Evolutionary conservation across 2,113 vertebrate species (phyloP).

Genomic region (Tupaia chinensis): DNA sequence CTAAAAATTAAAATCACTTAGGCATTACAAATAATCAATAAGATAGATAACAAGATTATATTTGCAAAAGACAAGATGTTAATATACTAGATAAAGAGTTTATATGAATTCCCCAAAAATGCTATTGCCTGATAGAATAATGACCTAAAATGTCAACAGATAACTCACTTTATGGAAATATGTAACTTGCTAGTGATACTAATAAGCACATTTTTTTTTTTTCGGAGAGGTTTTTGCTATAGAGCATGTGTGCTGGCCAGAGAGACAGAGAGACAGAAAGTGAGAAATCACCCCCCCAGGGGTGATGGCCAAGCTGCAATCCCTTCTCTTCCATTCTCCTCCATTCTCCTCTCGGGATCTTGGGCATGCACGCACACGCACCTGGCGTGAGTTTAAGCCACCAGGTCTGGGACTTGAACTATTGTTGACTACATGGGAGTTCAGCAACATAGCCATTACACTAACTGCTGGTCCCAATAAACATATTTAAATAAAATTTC

Average conservation of each 20-base stretch:
- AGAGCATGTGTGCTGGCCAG: too few species aligned
- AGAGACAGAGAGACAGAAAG: too few species aligned
- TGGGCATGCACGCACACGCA: too few species aligned
- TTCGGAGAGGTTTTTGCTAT: too few species aligned
- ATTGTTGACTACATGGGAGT: too few species aligned
- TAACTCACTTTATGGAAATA: not conserved
- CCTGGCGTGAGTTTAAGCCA: too few species aligned
- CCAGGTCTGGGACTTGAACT: too few species aligned
- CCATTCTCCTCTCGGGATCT: too few species aligned
- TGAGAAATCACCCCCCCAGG: too few species aligned
- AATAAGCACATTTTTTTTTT: not conserved
- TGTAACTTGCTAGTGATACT: not conserved
- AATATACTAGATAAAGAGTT: not conserved
- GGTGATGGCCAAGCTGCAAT: too few species aligned
- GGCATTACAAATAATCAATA: not conserved
- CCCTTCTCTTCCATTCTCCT: too few species aligned
- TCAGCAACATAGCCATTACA: too few species aligned
- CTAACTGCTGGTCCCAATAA: not conserved
- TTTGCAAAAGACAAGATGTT: not conserved
- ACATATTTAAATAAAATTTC: not conserved
- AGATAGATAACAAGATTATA: not conserved
- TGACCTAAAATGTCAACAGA: constrained; percentile 15
- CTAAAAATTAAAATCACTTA: constrained; percentile 6
- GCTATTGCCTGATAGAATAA: not conserved
- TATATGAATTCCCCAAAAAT: not conserved